These are phyloP conservation scores for Schizopygopsis pylzovi DNA, from an alignment of 2,797 vertebrate species.

Conservation along the genomic window DNA sequence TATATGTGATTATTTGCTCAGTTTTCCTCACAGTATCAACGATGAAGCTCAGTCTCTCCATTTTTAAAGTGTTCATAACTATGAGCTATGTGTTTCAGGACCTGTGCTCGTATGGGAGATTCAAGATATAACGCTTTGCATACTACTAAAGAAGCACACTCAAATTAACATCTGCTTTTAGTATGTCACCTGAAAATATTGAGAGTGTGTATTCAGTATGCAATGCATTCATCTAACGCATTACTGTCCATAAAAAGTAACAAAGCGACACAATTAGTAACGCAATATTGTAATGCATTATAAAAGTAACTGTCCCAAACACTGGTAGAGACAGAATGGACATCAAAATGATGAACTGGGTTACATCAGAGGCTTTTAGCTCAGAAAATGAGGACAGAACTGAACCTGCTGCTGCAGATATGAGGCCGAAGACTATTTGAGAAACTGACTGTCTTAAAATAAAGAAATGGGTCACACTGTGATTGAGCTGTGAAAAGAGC, in stretches of 20 bases:
- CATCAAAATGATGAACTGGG: neutral
- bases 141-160: neutral
- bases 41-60: neutral
- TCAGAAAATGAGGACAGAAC: conserved; percentile 61
- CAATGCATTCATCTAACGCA: neutral
- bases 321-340: neutral
- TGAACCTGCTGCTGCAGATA: conserved; percentile 53
- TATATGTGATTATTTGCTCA: neutral
- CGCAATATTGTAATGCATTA: neutral
- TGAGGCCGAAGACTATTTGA: conserved; percentile 62
- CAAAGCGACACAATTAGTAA: neutral
- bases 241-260: too few species aligned
- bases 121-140: neutral
- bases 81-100: neutral
- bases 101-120: neutral
- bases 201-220: neutral
- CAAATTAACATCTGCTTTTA: neutral
- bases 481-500: conserved; percentile 33
- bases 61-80: neutral
- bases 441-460: conserved; percentile 55
- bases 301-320: neutral
- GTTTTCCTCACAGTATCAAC: neutral
- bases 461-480: conserved; percentile 60
- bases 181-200: neutral
- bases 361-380: neutral